Evolutionary conservation across 2,888 invertebrate species (phyloP).

Genomic region (Drosophila diplacantha): DNA sequence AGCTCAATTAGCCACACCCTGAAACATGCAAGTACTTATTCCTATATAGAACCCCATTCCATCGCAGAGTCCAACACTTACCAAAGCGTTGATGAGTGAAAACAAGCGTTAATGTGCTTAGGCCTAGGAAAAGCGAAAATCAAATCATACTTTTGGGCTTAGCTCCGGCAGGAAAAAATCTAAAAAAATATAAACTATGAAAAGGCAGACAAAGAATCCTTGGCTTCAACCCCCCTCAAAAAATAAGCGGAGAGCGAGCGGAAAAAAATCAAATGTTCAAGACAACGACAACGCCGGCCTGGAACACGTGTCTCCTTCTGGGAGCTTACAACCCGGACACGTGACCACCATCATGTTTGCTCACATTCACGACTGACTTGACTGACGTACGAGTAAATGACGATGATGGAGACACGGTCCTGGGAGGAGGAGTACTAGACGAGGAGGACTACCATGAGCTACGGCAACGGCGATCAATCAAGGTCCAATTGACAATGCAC

Average conservation of each 20-base stretch:
- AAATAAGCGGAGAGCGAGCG: constrained; percentile 18
- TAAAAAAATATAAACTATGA: constrained; percentile 37
- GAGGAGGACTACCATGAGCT: constrained; percentile 26
- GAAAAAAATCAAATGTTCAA: constrained; percentile 54
- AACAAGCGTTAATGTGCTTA: constrained; percentile 70
- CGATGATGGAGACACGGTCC: constrained; percentile 43
- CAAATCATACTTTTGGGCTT: constrained; percentile 70
- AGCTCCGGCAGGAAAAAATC: constrained; percentile 50
- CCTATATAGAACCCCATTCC: constrained; percentile 6
- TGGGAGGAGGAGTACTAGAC: constrained; percentile 15
- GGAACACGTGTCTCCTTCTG: constrained; percentile 74
- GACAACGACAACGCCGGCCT: constrained; percentile 60
- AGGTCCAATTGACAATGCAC: constrained; percentile 42
- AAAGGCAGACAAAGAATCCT: constrained; percentile 7
- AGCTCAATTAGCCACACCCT: constrained; percentile 23
- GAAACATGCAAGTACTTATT: constrained; percentile 36
- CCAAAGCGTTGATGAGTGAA: constrained; percentile 68
- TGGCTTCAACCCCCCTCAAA: constrained; percentile 42
- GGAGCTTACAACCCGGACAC: constrained; percentile 73
- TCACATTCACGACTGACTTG: constrained; percentile 74
- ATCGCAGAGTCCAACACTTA: constrained; percentile 47
- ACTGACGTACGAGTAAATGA: constrained; percentile 66
- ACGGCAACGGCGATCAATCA: constrained; percentile 73
- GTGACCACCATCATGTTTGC: constrained; percentile 78
- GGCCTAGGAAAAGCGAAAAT: constrained; percentile 52